Conservation (phyloP, 1,140 invertebrate genomes). For the Trissolcus basalis region DNA sequence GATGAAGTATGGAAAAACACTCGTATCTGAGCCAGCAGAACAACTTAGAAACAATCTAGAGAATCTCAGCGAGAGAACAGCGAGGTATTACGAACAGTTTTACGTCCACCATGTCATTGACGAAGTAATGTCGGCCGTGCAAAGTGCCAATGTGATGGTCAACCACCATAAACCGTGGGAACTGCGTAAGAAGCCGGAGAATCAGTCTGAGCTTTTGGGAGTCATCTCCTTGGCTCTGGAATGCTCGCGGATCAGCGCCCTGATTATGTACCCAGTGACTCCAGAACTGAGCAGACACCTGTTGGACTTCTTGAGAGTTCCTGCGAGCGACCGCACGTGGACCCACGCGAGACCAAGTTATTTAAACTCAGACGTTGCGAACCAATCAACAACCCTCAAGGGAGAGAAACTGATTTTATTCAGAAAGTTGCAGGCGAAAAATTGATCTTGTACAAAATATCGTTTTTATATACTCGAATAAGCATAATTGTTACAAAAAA, state of each 20-base stretch:
- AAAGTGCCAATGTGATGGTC: slow-evolving; percentile 90
- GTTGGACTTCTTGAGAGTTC: slow-evolving; percentile 81
- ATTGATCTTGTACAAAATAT: slow-evolving; percentile 7
- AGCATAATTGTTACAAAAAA: background rate
- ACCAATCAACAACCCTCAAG: slow-evolving; percentile 5
- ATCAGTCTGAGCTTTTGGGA: slow-evolving; percentile 79
- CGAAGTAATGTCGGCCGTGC: slow-evolving; percentile 83
- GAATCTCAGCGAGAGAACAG: slow-evolving; percentile 75
- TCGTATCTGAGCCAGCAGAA: slow-evolving; percentile 77
- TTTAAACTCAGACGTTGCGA: slow-evolving; percentile 17
- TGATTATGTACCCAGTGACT: slow-evolving; percentile 90
- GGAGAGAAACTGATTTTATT: slow-evolving; percentile 37
- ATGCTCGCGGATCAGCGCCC: slow-evolving; percentile 84
- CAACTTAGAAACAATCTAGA: slow-evolving; percentile 78
- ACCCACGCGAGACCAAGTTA: slow-evolving; percentile 67
- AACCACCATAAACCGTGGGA: slow-evolving; percentile 92
- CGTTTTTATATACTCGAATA: background rate
- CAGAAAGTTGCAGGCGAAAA: slow-evolving; percentile 33
- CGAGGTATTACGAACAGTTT: slow-evolving; percentile 83
- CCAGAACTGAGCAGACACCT: slow-evolving; percentile 83
- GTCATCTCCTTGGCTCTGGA: slow-evolving; percentile 91
- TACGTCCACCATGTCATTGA: slow-evolving; percentile 92
- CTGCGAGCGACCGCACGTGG: slow-evolving; percentile 76
- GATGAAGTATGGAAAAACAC: slow-evolving; percentile 74
- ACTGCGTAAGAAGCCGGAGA: slow-evolving; percentile 79